Evolutionary conservation across 30 jellyfish, hydroid and myxozoan genomes (phyloP).

Genomic region (Calvadosia cruxmelitensis): DNA sequence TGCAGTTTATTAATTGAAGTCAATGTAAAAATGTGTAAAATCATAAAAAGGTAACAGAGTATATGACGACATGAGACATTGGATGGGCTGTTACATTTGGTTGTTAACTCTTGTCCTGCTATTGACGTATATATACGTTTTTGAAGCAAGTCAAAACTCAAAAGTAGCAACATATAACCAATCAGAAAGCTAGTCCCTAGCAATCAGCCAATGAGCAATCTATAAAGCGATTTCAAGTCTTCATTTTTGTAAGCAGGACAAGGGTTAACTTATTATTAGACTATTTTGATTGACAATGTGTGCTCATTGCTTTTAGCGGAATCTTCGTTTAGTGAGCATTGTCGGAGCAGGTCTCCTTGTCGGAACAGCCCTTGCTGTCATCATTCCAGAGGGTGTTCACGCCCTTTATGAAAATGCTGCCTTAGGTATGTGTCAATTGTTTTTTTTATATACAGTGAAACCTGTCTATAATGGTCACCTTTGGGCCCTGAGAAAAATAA

Average conservation of each 20-base stretch:
- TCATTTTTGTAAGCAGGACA: no score
- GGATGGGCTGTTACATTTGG: no score
- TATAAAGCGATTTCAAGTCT: no score
- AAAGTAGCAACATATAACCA: no score
- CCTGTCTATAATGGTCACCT: not conserved
- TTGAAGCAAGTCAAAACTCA: no score
- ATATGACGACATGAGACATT: no score
- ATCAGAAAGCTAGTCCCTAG: no score
- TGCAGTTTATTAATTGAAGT: not conserved
- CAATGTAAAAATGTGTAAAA: not conserved
- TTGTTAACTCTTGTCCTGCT: no score
- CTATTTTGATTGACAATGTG: no score
- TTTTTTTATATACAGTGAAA: not conserved
- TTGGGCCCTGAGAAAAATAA: not conserved
- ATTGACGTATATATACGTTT: no score
- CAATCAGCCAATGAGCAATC: no score
- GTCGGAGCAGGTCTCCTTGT: slow-evolving; percentile 90
- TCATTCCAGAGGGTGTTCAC: slow-evolving; percentile 96
- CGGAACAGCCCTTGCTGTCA: slow-evolving; percentile 90
- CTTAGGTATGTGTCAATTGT: slow-evolving; percentile 10
- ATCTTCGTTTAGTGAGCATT: slow-evolving; percentile 52
- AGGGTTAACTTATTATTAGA: no score
- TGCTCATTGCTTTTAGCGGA: slow-evolving; percentile 33
- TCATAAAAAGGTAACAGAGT: not conserved
- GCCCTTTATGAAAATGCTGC: slow-evolving; percentile 59